A percentile compares a stretch with the other conserved stretches of the same genome.
Evolutionary conservation across 2,888 invertebrate species (phyloP).

Genomic region (Melinaea marsaeus): DNA sequence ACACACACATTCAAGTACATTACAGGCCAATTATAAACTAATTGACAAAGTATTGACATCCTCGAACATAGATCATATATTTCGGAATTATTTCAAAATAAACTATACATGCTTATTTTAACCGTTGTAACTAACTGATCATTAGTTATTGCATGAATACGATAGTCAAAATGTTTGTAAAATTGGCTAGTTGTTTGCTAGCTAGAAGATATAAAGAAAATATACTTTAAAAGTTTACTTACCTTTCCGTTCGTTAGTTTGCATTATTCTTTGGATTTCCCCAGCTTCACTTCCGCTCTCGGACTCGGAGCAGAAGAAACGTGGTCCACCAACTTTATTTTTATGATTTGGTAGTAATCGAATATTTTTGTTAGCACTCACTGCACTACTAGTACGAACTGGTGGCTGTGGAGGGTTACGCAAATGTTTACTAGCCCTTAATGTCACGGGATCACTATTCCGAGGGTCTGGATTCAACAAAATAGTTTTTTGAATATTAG

Average conservation of each 20-base stretch:
- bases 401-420: slow-evolving; percentile 58
- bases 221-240: slow-evolving; percentile 22
- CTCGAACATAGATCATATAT: too few relatives aligned
- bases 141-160: too few relatives aligned
- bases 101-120: too few relatives aligned
- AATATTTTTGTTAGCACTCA: slow-evolving; percentile 38
- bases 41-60: too few relatives aligned
- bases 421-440: slow-evolving; percentile 9
- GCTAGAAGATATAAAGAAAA: too few relatives aligned
- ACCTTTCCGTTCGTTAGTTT: slow-evolving; percentile 46
- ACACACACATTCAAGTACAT: too few relatives aligned
- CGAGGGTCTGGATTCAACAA: slow-evolving; percentile 15
- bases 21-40: too few relatives aligned
- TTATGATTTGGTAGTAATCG: slow-evolving; percentile 39
- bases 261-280: slow-evolving; percentile 82
- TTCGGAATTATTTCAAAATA: too few relatives aligned
- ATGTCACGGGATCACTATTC: slow-evolving; percentile 8
- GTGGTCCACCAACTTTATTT: slow-evolving; percentile 35
- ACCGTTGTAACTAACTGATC: too few relatives aligned
- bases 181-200: too few relatives aligned
- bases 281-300: slow-evolving; percentile 86
- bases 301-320: slow-evolving; percentile 75
- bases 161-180: too few relatives aligned
- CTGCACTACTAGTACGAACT: slow-evolving; percentile 60
- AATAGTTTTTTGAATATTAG: too few relatives aligned